Percentiles rank a stretch among this genome's conserved stretches.
Evolutionary conservation across 1,140 invertebrate genomes (phyloP).

Genomic region (Mercenaria mercenaria): DNA sequence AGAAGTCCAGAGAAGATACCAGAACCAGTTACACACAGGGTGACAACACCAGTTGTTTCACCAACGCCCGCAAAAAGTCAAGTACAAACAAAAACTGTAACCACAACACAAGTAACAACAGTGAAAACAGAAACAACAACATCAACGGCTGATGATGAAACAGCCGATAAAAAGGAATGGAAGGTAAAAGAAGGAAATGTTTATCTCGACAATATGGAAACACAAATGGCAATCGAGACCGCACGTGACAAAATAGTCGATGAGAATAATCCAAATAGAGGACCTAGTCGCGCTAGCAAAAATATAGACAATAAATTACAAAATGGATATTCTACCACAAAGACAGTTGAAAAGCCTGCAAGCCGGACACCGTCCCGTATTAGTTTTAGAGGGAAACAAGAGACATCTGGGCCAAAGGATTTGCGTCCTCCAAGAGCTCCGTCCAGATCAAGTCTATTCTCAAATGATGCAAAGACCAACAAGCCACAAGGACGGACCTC

Average conservation of each 20-base stretch:
- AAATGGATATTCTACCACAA: background rate
- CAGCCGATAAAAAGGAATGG: background rate
- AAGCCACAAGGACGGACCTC: background rate
- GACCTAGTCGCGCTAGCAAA: background rate
- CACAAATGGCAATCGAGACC: slow-evolving; percentile 55
- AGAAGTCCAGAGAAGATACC: background rate
- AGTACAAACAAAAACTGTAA: background rate
- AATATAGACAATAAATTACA: background rate
- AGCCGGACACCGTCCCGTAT: slow-evolving; percentile 42
- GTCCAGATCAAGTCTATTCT: background rate
- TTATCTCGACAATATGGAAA: slow-evolving; percentile 48
- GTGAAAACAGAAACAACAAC: background rate
- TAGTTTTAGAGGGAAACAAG: slow-evolving; percentile 21
- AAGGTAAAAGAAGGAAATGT: slow-evolving; percentile 27
- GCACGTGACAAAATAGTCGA: slow-evolving; percentile 28
- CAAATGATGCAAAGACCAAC: background rate
- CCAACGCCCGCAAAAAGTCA: background rate
- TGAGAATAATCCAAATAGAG: background rate
- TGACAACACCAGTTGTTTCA: background rate
- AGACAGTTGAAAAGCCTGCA: background rate
- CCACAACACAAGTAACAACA: background rate
- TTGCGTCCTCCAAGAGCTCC: background rate
- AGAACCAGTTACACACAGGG: background rate
- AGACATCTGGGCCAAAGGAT: background rate
- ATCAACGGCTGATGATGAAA: background rate